These are phyloP conservation scores for Lasioglossum zephyrum DNA, from an alignment of 2,888 invertebrate species.

Conservation along the genomic window DNA sequence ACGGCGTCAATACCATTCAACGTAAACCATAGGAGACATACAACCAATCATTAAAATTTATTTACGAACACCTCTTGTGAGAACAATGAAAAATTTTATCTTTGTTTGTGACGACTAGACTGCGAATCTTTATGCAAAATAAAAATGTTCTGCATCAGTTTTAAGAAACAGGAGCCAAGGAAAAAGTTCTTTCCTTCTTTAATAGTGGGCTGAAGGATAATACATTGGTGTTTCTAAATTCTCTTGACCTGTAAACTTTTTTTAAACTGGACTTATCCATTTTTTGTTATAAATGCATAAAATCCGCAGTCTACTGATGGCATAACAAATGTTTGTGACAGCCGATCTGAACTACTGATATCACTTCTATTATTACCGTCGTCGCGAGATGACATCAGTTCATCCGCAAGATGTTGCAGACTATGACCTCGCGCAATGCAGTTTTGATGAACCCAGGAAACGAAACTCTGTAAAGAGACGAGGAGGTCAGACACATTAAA, in stretches of 20 bases:
- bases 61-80: neutral
- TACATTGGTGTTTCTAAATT: too few species aligned
- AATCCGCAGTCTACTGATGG: too few species aligned
- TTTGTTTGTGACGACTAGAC: too few species aligned
- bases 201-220: too few species aligned
- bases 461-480: constrained; percentile 26
- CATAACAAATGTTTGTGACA: neutral
- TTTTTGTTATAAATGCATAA: too few species aligned
- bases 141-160: too few species aligned
- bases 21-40: neutral
- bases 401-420: constrained; percentile 29
- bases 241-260: too few species aligned
- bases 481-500: constrained; percentile 14
- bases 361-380: constrained; percentile 63
- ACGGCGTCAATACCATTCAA: neutral
- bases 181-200: too few species aligned
- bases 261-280: too few species aligned
- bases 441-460: constrained; percentile 52
- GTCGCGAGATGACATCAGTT: constrained; percentile 58
- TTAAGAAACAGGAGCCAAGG: too few species aligned
- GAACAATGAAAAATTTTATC: too few species aligned
- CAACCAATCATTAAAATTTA: neutral
- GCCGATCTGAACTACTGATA: constrained; percentile 49
- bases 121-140: too few species aligned
- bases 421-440: constrained; percentile 26